These are phyloP conservation scores for Hipparchia semele DNA, from an alignment of 2,888 invertebrate genomes.

Conservation along the genomic window DNA sequence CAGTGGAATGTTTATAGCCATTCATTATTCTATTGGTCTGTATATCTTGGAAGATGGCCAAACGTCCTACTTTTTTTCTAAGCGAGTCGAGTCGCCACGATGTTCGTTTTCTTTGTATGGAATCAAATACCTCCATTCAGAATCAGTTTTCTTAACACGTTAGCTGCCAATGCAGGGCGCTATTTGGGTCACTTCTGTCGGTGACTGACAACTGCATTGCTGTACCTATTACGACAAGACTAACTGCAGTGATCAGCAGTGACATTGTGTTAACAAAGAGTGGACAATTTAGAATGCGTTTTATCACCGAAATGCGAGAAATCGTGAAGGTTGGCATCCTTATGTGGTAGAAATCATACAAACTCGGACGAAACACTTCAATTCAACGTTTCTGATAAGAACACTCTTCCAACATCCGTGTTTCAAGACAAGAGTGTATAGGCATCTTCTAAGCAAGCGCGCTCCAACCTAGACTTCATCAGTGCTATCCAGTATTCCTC, in stretches of 20 bases:
- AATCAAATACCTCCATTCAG: neutral
- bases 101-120: slow-evolving; percentile 27
- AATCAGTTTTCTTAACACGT: slow-evolving; percentile 11
- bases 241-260: neutral
- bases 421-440: too few relatives aligned
- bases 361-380: too few relatives aligned
- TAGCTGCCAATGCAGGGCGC: slow-evolving; percentile 6
- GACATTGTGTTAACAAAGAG: too few relatives aligned
- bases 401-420: too few relatives aligned
- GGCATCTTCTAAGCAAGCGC: too few relatives aligned
- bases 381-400: too few relatives aligned
- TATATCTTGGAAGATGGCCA: slow-evolving; percentile 37
- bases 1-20: slow-evolving; percentile 27
- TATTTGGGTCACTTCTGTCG: neutral
- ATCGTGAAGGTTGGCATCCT: too few relatives aligned
- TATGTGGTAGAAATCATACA: too few relatives aligned
- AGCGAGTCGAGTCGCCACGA: slow-evolving; percentile 27
- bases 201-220: neutral
- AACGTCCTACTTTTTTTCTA: slow-evolving; percentile 37
- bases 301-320: too few relatives aligned
- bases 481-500: too few relatives aligned
- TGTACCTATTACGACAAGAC: neutral
- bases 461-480: too few relatives aligned
- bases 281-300: too few relatives aligned
- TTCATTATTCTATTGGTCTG: slow-evolving; percentile 38